phyloP scores from a whole-genome alignment of 53 echinoderm and acorn worm species.

The Apostichopus leukothele region DNA sequence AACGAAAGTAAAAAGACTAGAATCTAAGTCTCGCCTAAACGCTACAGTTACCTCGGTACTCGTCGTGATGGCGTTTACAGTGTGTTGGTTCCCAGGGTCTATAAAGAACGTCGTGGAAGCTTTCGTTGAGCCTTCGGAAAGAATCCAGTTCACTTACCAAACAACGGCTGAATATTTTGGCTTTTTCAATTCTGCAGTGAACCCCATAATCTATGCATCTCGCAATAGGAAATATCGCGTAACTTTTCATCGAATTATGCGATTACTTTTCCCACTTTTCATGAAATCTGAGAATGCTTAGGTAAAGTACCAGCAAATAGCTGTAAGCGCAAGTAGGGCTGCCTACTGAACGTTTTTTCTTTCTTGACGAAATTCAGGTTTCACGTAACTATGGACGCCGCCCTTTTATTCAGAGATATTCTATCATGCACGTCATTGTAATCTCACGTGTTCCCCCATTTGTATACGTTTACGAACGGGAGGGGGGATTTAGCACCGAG shows the following conservation, averaged over 20 bases:
- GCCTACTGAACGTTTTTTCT: no score
- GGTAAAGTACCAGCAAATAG: not conserved
- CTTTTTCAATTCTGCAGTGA: constrained; percentile 19
- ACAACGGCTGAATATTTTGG: not conserved
- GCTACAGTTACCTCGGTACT: constrained; percentile 28
- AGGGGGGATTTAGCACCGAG: no score
- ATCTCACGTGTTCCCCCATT: no score
- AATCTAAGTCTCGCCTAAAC: not conserved
- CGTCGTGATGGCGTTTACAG: not conserved
- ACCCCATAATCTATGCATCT: constrained; percentile 27
- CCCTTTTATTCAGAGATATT: no score
- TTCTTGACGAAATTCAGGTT: no score
- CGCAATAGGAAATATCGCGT: constrained; percentile 1
- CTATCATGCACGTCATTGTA: no score
- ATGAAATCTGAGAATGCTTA: not conserved
- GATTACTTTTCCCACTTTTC: not conserved
- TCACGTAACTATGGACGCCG: no score
- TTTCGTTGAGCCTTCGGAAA: not conserved
- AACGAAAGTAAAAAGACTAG: not conserved
- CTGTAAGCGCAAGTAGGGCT: no score
- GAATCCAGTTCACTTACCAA: constrained; percentile 13
- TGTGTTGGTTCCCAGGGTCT: constrained; percentile 33
- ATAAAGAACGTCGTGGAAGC: constrained; percentile 13
- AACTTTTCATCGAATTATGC: not conserved
- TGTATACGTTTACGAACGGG: no score